Conservation (phyloP, 2,888 invertebrate genomes). For the Latheticus oryzae region DNA sequence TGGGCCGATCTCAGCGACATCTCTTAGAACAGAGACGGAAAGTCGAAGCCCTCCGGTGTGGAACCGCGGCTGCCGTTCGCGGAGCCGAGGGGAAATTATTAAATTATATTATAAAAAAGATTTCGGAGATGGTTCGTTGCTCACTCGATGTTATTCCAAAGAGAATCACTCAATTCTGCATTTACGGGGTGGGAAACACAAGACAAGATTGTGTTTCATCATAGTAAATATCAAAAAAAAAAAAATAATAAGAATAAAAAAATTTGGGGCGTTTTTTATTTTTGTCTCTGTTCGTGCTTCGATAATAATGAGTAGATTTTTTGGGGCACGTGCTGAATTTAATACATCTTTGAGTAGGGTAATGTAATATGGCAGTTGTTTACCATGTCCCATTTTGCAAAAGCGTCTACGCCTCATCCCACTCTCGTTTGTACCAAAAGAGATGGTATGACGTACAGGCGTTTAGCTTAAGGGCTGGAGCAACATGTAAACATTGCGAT, state of each 20-base stretch:
- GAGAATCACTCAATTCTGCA: conserved; percentile 19
- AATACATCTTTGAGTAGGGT: conserved; percentile 56
- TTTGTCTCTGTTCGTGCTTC: background rate
- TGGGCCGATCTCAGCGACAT: conserved; percentile 50
- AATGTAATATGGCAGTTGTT: conserved; percentile 54
- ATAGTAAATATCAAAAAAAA: no score
- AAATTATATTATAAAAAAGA: conserved; percentile 60
- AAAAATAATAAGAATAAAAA: no score
- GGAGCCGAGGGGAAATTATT: conserved; percentile 61
- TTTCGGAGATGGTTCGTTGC: conserved; percentile 46
- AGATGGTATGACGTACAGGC: conserved; percentile 27
- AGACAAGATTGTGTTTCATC: no score
- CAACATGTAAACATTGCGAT: conserved; percentile 56
- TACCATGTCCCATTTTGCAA: conserved; percentile 38
- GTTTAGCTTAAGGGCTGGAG: conserved; percentile 40
- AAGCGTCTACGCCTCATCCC: conserved; percentile 31
- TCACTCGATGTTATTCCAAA: conserved; percentile 29
- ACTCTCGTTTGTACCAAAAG: background rate
- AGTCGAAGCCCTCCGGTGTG: conserved; percentile 51
- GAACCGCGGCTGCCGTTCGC: conserved; percentile 49
- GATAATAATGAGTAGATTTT: conserved; percentile 48
- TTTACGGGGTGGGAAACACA: conserved; percentile 11
- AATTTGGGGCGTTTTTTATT: no score
- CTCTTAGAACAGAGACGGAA: conserved; percentile 48
- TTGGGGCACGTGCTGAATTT: conserved; percentile 54